Percentiles rank a stretch among this genome's conserved stretches.
Conservation (phyloP, 2,797 vertebrate species). For the Pogonophryne albipinna region DNA sequence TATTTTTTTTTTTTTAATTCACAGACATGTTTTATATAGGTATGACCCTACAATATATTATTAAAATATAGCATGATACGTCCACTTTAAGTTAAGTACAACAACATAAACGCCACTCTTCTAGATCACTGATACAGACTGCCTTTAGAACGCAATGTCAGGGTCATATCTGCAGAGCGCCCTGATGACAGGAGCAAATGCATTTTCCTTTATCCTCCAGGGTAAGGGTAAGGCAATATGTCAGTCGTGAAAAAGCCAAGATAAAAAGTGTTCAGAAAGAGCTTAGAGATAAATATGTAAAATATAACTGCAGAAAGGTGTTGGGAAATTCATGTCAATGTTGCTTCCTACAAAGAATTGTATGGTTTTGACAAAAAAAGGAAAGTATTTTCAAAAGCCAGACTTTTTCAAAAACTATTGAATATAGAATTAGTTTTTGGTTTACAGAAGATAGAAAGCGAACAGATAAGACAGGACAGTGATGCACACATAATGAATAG, state of each 20-base stretch:
- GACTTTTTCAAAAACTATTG: neutral
- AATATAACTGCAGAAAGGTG: neutral
- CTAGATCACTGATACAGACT: neutral
- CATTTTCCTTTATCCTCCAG: constrained; percentile 5
- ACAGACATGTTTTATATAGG: too few relatives aligned
- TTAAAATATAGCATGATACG: too few relatives aligned
- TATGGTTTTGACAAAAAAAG: neutral
- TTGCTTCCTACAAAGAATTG: neutral
- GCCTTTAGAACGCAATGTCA: neutral
- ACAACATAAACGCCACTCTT: neutral
- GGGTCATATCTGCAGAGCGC: neutral
- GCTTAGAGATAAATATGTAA: neutral
- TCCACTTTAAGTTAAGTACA: neutral
- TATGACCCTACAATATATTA: too few relatives aligned
- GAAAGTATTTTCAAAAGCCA: neutral
- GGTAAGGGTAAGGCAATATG: neutral
- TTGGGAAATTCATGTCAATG: neutral
- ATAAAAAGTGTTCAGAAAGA: neutral
- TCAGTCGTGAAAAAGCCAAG: neutral
- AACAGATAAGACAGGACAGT: neutral
- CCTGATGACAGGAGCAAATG: neutral
- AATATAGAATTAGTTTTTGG: neutral
- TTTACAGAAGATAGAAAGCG: constrained; percentile 6
- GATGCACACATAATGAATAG: neutral
- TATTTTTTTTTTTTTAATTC: too few relatives aligned